Base-by-base conservation (phyloP, 2,113 vertebrate genomes). In the Antennarius striatus region DNA sequence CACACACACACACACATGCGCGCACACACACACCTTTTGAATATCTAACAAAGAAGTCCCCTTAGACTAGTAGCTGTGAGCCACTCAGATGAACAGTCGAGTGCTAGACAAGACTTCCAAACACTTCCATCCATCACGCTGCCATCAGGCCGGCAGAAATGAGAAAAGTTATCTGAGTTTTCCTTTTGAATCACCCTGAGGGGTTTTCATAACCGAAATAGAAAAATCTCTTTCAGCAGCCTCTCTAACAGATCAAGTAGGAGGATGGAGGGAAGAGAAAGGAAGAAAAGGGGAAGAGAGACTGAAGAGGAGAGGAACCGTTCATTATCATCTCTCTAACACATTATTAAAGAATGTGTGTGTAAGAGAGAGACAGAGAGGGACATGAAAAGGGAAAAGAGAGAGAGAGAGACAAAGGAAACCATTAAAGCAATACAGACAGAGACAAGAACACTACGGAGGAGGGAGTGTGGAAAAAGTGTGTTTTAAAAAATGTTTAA, bases 111-210 rank as follows among this genome's bases (percentile, higher is more conserved):
- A 56, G 63, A 42, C 59, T 70, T 72, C 73, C 56, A 64, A 73
- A 86, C 50, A 63, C 60, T 78, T 70, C 80, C 71, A 86, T 80
- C 73, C 42, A 85, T 89, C 82, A 77, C 40, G 67, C 45, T 32
- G 3, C 49, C 10, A 49, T 36, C 32, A 22, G 63, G 62, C 49
- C 12, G n/a, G 61, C 69, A 81, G 76, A 87, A 72, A 72, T 30
- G 63, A 60, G 66, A 63, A 68, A 76, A 78, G 79, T 69, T 71
- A 75, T 81, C 61, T 1, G 39, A 80, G 73, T 36, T 64, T 82
- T 79, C 63, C 63, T 77, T 74, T 58, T 64, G 61, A 79, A 70
- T 63, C 67, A 64, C 68, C 79, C 81, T 50, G 63, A 81, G 75
- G 83, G 76, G 79, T 52, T 76, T 73, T 82, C 62, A 61, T 76